Base-by-base conservation (phyloP, 2,888 invertebrate genomes). In the Agonopterix alstromeriana region DNA sequence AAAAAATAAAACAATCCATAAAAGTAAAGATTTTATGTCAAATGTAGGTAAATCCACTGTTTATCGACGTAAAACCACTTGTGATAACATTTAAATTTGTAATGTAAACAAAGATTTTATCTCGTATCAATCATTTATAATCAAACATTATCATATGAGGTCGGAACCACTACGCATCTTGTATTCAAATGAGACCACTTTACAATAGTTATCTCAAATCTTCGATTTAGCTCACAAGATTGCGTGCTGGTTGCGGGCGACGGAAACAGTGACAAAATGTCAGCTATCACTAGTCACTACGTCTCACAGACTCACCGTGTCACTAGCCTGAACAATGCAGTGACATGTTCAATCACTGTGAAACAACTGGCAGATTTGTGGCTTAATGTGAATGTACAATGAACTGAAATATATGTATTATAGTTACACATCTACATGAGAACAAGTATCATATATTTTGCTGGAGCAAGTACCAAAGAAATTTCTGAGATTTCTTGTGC, bases 211-310 rank as follows among this genome's bases (percentile, higher is more conserved):
- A 47, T 12, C 35, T 43, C 14, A 27, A 9, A 12, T 42, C n/a
- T 46, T 9, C 12, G 42, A 42, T 42, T 45, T 12, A 11, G 11
- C 43, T 8, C 43, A 17, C 27, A 14, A 46, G 38, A 45, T 45
- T 45, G 10, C 45, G 36, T n/a, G n/a, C 38, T 9, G 9, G 38
- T n/a, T 38, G 38, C 38, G 12, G 42, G 42, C 42, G 46, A 51
- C 46, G 51, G 51, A 46, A 48, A 41, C 48, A 42, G 51, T 40
- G 48, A 51, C 51, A 51, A 51, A 43, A 48, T 43, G 51, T 51
- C 50, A 50, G 43, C 43, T 35, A 46, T 40, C 35, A 45, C 36
- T 8, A 10, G 10, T 44, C 14, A 44, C 38, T 35, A 48, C 51
- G 38, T 48, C 48, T 10, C 48, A 43, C 38, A 46, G 10, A 46